These are phyloP conservation scores for Platanista minor DNA, from an alignment of 2,113 vertebrate genomes.

Conservation along the genomic window DNA sequence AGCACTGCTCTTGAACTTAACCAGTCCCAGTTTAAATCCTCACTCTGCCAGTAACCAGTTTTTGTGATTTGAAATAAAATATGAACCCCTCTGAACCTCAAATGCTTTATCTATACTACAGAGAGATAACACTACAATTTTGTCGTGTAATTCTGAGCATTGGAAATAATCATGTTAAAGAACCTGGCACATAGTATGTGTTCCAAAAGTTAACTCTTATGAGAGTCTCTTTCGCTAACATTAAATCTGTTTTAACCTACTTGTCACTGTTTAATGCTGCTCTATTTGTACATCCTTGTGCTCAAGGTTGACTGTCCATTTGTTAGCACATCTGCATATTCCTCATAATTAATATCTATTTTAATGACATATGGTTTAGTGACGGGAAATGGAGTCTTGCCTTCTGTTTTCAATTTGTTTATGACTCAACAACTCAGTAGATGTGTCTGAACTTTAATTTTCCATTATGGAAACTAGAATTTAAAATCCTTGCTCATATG, in stretches of 20 bases:
- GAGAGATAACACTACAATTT: not conserved
- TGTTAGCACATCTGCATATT: constrained; percentile 69
- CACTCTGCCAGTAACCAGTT: not conserved
- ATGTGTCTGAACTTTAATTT: constrained; percentile 64
- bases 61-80: not conserved
- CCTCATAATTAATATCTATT: constrained; percentile 73
- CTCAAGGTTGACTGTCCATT: constrained; percentile 70
- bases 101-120: not conserved
- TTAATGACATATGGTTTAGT: constrained; percentile 75
- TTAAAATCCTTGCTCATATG: constrained; percentile 10
- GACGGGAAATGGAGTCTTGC: constrained; percentile 70
- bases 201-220: not conserved
- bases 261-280: not conserved
- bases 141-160: not conserved
- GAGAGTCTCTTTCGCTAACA: not conserved
- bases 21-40: not conserved
- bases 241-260: not conserved
- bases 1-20: not conserved
- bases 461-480: constrained; percentile 56
- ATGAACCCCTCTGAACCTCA: not conserved
- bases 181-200: not conserved
- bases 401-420: constrained; percentile 77
- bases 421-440: constrained; percentile 66
- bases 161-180: not conserved
- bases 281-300: constrained; percentile 48